Evolutionary conservation across 2,888 invertebrate genomes (phyloP).

Genomic region (Thymelicus lineola): DNA sequence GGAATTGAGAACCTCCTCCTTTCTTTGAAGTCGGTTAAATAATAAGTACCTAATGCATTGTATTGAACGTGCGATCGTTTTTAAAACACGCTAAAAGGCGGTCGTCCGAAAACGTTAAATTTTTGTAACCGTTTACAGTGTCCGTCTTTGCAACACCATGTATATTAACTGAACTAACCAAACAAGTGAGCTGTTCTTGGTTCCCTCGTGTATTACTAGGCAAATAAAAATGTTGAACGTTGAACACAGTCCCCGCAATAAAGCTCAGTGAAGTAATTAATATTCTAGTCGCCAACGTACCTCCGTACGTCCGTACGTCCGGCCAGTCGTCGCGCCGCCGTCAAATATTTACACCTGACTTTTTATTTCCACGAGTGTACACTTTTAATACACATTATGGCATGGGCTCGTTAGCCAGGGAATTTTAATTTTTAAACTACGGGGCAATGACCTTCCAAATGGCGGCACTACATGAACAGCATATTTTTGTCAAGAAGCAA

Average conservation of each 20-base stretch:
- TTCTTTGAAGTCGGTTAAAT: too few relatives aligned
- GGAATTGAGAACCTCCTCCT: too few relatives aligned
- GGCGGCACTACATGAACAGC: constrained; percentile 10
- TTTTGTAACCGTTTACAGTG: background rate
- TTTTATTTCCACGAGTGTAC: constrained; percentile 51
- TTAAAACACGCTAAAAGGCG: background rate
- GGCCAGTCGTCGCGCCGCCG: constrained; percentile 46
- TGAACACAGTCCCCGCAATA: constrained; percentile 30
- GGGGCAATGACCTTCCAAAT: constrained; percentile 29
- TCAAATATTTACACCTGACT: constrained; percentile 60
- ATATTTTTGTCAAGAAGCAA: background rate
- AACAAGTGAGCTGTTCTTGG: background rate
- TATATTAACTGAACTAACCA: background rate
- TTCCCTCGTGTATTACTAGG: background rate
- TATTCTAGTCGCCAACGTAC: constrained; percentile 60
- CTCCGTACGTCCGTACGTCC: constrained; percentile 45
- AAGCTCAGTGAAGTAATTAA: constrained; percentile 55
- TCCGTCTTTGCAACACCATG: background rate
- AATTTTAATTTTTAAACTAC: constrained; percentile 46
- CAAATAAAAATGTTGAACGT: constrained; percentile 19
- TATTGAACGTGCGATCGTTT: too few relatives aligned
- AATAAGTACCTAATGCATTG: too few relatives aligned
- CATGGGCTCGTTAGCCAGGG: constrained; percentile 37
- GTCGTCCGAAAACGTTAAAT: too few relatives aligned
- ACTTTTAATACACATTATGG: constrained; percentile 34